These are phyloP conservation scores for Rhegmatorhina hoffmannsi DNA, from an alignment of 2,113 vertebrate species.

Conservation along the genomic window DNA sequence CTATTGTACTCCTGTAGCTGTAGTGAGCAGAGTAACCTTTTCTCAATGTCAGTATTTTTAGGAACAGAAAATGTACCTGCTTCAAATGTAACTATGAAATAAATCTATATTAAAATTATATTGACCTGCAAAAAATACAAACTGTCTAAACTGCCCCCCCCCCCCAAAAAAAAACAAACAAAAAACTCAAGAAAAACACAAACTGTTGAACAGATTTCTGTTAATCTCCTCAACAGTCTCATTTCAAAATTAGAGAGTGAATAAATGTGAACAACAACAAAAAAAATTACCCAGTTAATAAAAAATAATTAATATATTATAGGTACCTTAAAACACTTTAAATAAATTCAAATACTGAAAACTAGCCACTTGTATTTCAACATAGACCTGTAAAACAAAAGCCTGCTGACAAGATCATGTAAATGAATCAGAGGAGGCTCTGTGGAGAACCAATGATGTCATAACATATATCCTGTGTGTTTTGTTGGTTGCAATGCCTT, in stretches of 20 bases:
- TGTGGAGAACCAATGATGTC: neutral
- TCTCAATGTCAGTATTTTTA: neutral
- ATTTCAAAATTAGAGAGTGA: neutral
- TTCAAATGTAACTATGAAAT: neutral
- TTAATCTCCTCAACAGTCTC: neutral
- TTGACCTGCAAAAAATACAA: neutral
- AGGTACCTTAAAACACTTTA: neutral
- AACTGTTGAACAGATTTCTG: neutral
- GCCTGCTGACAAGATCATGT: neutral
- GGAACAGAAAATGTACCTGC: neutral
- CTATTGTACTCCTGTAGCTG: neutral
- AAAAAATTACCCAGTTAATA: accelerated
- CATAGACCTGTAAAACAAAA: neutral
- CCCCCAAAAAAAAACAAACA: neutral
- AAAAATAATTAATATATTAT: neutral
- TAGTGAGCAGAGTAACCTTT: neutral
- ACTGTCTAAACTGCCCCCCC: neutral
- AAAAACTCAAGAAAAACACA: neutral
- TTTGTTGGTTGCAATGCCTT: neutral
- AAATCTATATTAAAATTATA: neutral
- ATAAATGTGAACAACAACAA: neutral
- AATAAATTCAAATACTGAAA: neutral
- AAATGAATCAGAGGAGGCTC: neutral
- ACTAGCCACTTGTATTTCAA: neutral
- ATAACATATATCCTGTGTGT: neutral